Conservation (phyloP, 2,888 invertebrate genomes). For the Camptogramma bilineatum region DNA sequence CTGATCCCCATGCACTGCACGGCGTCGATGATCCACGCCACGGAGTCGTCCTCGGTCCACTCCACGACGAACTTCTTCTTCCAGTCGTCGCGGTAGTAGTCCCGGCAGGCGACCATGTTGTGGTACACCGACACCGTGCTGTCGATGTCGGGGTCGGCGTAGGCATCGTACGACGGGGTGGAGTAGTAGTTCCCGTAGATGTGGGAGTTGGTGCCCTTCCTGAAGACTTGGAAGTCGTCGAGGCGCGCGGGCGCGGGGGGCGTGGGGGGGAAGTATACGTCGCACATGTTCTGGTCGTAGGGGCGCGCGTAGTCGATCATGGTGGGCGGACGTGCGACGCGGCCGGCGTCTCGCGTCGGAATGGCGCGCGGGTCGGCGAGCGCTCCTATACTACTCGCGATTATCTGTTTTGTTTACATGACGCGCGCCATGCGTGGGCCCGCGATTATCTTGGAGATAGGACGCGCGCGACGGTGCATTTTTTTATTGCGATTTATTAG, state of each 20-base stretch:
- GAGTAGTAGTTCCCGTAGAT: slow-evolving; percentile 75
- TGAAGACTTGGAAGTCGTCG: slow-evolving; percentile 80
- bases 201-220: slow-evolving; percentile 70
- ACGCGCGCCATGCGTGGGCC: slow-evolving; percentile 47
- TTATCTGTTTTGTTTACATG: slow-evolving; percentile 73
- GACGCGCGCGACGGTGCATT: slow-evolving; percentile 31
- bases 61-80: slow-evolving; percentile 79
- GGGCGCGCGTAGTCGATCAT: slow-evolving; percentile 82
- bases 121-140: slow-evolving; percentile 72
- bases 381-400: slow-evolving; percentile 60
- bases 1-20: slow-evolving; percentile 66
- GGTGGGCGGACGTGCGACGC: slow-evolving; percentile 61
- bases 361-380: slow-evolving; percentile 56
- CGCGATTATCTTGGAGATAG: slow-evolving; percentile 32
- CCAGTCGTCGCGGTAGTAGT: slow-evolving; percentile 80
- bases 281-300: slow-evolving; percentile 79
- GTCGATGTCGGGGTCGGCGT: slow-evolving; percentile 72
- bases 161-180: slow-evolving; percentile 67
- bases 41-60: slow-evolving; percentile 85
- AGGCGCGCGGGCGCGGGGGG: slow-evolving; percentile 76
- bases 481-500: slow-evolving; percentile 45
- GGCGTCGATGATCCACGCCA: slow-evolving; percentile 82
- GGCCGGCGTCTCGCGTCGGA: slow-evolving; percentile 64
- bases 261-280: slow-evolving; percentile 66
- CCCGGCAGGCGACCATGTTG: slow-evolving; percentile 70